phyloP scores from a whole-genome alignment of 2,113 vertebrate species.

The Caranx ignobilis region DNA sequence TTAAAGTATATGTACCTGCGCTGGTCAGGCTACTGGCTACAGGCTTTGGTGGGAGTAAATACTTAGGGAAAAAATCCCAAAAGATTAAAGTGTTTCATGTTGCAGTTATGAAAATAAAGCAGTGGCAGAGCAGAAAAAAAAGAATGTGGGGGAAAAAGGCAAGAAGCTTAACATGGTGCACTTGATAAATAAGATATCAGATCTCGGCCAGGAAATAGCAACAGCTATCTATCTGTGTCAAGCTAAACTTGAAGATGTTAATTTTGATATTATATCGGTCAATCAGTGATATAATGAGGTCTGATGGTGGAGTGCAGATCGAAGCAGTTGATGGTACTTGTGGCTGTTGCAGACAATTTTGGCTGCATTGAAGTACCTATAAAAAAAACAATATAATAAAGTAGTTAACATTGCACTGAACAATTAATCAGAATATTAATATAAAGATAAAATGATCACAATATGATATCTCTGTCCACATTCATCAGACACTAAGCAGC shows the following conservation, averaged over 20 bases:
- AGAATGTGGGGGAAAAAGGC: not conserved
- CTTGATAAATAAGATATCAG: not conserved
- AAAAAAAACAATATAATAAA: not conserved
- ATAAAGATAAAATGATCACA: too few species aligned
- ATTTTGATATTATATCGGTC: not conserved
- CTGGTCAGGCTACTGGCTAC: not conserved
- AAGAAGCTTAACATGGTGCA: conserved; percentile 16
- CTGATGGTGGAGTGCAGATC: not conserved
- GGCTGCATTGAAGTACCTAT: not conserved
- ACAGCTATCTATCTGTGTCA: not conserved
- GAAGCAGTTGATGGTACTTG: not conserved
- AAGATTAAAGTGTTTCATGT: not conserved
- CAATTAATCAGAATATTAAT: too few species aligned
- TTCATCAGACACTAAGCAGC: not conserved
- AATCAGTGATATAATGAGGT: not conserved
- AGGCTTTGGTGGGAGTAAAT: not conserved
- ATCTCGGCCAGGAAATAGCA: conserved; percentile 4
- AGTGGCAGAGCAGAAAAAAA: not conserved
- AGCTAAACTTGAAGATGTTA: not conserved
- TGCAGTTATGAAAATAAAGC: not conserved
- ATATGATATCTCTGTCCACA: not conserved
- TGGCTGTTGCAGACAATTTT: not conserved
- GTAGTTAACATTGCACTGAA: too few species aligned
- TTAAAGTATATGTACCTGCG: not conserved
- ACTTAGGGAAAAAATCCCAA: not conserved